Base-by-base conservation (phyloP, 2,888 invertebrate species). In the Sarcophaga carnaria region DNA sequence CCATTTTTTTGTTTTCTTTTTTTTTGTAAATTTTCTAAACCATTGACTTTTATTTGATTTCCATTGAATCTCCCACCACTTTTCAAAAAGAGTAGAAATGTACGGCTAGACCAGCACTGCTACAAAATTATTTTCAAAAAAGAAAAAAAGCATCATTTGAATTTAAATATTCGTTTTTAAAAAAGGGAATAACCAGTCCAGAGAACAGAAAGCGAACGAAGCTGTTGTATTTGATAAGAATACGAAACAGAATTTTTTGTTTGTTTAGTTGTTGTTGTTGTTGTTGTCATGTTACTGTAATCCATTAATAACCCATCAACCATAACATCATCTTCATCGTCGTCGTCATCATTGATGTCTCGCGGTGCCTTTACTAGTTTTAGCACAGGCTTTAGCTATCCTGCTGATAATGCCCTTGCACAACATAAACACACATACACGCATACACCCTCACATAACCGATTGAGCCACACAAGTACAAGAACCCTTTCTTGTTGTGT, bases 41-140 rank as follows among this genome's bases (percentile, higher is more conserved):
- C 89, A 89, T 89, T 89, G 88, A 89, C 86, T 89, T 88, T 88
- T 88, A 88, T 88, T 85, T 88, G 87, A 89, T 88, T 88, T 82
- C 75, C 49, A 49, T 49, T 49, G 14, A 14, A 49, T 14, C 14
- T 14, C 14, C 12, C 11, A 11, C 49, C 11, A 49, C 49, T 14
- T 14, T 14, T 4, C 3, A 49, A 14, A 49, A 11, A 49, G 5
- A 54, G 17, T 4, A 54, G 1, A 54, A 4, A 12, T 12, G 54
- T 54, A 54, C 8, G 37, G 2, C 37, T 6, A 37, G 37, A 37
- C 37, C 1, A 8, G 37, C 1, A 37, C 8, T 37, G 10, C 10
- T 37, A 10, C 10, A 8, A 37, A 37, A 37, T 37, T 37, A 37
- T 37, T 37, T 37, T 0, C 1, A 1, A 37, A 37, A 6, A 1